Evolutionary conservation across 2,113 vertebrate species (phyloP), one percentile per base, ranked within the genome.

Genomic region (Periophthalmus modestus): DNA sequence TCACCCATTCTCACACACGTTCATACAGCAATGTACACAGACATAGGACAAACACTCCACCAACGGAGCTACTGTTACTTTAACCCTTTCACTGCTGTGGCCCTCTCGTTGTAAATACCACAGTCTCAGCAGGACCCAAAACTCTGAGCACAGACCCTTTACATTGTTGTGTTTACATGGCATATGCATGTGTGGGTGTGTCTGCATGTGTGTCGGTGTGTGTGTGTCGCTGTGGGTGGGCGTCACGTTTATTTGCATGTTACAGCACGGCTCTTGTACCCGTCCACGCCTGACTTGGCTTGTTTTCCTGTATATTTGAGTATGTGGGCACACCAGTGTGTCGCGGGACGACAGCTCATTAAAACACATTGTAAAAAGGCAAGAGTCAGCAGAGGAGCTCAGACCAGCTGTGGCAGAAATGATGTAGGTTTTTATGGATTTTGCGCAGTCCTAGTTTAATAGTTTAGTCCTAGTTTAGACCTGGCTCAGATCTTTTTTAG

Each of bases 331-430:
- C 67, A 34, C 28, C 66, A 82, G 81, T 68, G 74, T 73, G 83
- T 86, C 75, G 66, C 82, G 74, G 75, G 85, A 80, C 79, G 52
- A 84, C 69, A 88, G 85, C 90, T 89, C 79, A 79, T 90, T 89
- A 91, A 89, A 91, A 58, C 58, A 4, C 67, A 28, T 46, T 55
- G 83, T 89, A 85, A 91, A 59, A 89, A 77, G 69, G 82, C 66
- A 61, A 76, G 61, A 55, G 80, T 65, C 23, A 52, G 82, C 75
- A 70, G 72, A 63, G 71, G 69, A 15, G 72, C 68, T 68, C 33
- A 21, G 78, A 79, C 70, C 85, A 83, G 86, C 88, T 89, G 85
- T 21, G 14, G 18, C 18, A 16, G 68, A 68, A 66, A 67, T 15
- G 62, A 65, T 65, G 62, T 65, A 18, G 33, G 59, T 63, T 15